Percentiles rank a stretch among this genome's conserved stretches.
phyloP scores from a whole-genome alignment of 2,888 invertebrate species.

The Yponomeuta sedellus region DNA sequence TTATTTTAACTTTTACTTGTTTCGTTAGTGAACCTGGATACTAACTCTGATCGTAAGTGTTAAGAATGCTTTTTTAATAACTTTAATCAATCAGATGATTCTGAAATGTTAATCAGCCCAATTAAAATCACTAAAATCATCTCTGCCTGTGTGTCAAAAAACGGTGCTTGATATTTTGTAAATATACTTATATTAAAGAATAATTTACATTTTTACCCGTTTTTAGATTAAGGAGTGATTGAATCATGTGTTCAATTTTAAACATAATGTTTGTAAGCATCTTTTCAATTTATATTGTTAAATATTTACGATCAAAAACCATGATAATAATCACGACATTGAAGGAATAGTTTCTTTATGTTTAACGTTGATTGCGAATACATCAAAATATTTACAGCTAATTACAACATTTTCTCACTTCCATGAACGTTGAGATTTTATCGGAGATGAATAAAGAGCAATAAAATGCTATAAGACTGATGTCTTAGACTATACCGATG shows the following conservation, averaged over 20 bases:
- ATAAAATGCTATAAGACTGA: constrained; percentile 26
- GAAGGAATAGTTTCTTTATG: background rate
- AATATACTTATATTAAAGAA: constrained; percentile 29
- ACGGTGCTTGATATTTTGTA: constrained; percentile 61
- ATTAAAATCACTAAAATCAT: constrained; percentile 30
- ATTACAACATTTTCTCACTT: constrained; percentile 10
- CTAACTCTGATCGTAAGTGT: constrained; percentile 40
- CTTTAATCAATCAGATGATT: background rate
- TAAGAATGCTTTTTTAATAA: constrained; percentile 38
- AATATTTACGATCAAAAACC: constrained; percentile 14
- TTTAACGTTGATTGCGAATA: background rate
- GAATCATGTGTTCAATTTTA: constrained; percentile 27
- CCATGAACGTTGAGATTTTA: constrained; percentile 15
- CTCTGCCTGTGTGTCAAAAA: constrained; percentile 52
- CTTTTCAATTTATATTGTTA: constrained; percentile 17
- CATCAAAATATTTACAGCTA: background rate
- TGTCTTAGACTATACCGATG: constrained; percentile 32
- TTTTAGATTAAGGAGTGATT: constrained; percentile 46
- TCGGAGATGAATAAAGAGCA: constrained; percentile 22
- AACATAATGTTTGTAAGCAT: constrained; percentile 18
- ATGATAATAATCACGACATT: background rate
- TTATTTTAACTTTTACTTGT: constrained; percentile 39
- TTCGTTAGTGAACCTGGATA: constrained; percentile 48
- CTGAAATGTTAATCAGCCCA: constrained; percentile 20
- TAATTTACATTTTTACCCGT: constrained; percentile 47